Base-by-base conservation (phyloP, 2,113 vertebrate species). In the Steatornis caripensis region DNA sequence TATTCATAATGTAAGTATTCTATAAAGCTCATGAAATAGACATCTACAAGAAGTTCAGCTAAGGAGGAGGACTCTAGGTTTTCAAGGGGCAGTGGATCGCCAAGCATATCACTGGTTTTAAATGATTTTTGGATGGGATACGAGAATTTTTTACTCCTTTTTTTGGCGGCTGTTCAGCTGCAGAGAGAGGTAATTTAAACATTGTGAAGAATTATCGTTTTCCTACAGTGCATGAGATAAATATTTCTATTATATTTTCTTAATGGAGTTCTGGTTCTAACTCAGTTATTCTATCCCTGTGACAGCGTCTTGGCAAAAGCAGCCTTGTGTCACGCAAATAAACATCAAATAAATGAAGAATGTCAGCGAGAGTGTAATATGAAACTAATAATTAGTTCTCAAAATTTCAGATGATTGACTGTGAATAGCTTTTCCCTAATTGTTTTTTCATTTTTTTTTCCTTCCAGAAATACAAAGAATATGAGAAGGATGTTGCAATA, bases 401-500 rank as follows among this genome's bases (percentile, higher is more conserved):
- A 86, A 27, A 86, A 62, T 76, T 89, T 95, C 55, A 93, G 5
- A 27, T 83, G 12, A 18, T 84, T 85, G 37, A 43, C 46, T 85
- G 23, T 54, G 37, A 92, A 37, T 93, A 87, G 92, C 22, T 43
- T 85, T 64, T 60, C 18, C 29, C 37, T 84, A 60, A 36, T 22
- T 74, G 2, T 45, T 39, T 88, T 22, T 95, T 32, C 6, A n/a
- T 97, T 69, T 32, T 78, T 30, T 68, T 17, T 95, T 84, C 90
- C 22, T 97, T 98, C 49, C 97, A 99, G 99, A 99, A 99, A 98
- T 99, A 99, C 94, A 99, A 99, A 98, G 99, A 99, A 90, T 99
- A 99, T 95, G 99, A 99, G 95, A 99, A 99, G 11, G 99, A 99
- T 2, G 99, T 99, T 76, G 97, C 98, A 54, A 98, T 99, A 97